Conservation (phyloP, 1,140 invertebrate species). For the Ceratoteleas bidentatus region DNA sequence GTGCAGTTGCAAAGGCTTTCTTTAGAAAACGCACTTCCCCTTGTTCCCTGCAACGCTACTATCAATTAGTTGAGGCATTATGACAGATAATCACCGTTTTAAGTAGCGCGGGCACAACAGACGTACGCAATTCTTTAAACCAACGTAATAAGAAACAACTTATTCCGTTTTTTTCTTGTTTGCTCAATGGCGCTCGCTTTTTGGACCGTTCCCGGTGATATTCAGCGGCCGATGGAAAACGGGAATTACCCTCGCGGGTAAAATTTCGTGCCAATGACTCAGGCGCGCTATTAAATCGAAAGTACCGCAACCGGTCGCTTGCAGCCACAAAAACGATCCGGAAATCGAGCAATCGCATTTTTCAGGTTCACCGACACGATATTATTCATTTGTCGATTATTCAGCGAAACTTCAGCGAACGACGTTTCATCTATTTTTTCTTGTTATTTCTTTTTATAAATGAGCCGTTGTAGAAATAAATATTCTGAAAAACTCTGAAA, state of each 20-base stretch:
- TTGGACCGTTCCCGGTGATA: neutral
- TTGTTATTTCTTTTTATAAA: too few relatives aligned
- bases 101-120: conserved; percentile 31
- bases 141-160: conserved; percentile 34
- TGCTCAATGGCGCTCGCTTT: too few relatives aligned
- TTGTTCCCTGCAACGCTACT: conserved; percentile 48
- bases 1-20: conserved; percentile 66
- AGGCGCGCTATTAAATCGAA: conserved; percentile 32
- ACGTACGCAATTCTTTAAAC: conserved; percentile 36
- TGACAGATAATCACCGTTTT: conserved; percentile 68
- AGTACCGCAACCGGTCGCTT: conserved; percentile 34
- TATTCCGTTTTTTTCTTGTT: conserved; percentile 7
- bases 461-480: too few relatives aligned
- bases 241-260: conserved; percentile 8
- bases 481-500: too few relatives aligned
- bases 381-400: too few relatives aligned
- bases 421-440: too few relatives aligned
- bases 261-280: conserved; percentile 35
- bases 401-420: too few relatives aligned
- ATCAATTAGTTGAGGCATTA: conserved; percentile 73
- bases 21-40: conserved; percentile 70
- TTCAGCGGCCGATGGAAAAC: conserved; percentile 8
- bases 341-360: conserved; percentile 33
- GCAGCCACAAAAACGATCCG: conserved; percentile 24
- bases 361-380: too few relatives aligned